Conservation (phyloP, 2,888 invertebrate species). For the Apoda limacodes region DNA sequence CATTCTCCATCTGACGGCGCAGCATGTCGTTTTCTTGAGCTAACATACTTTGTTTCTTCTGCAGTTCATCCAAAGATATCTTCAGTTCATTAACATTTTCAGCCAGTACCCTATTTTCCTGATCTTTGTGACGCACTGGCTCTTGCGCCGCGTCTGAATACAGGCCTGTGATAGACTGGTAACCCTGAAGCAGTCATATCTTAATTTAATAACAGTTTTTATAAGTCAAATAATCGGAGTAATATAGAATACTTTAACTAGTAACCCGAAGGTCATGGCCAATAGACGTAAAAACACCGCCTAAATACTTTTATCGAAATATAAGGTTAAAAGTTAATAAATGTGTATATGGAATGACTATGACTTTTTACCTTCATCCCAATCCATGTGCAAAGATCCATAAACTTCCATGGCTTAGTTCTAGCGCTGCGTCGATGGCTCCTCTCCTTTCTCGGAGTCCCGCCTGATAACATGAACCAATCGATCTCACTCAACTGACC, state of each 20-base stretch:
- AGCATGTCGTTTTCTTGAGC: slow-evolving; percentile 40
- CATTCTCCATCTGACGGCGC: slow-evolving; percentile 38
- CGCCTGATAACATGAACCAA: slow-evolving; percentile 55
- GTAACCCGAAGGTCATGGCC: no score
- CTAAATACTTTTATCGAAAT: no score
- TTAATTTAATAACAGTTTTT: no score
- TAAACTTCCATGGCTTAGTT: slow-evolving; percentile 38
- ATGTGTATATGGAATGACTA: slow-evolving; percentile 3
- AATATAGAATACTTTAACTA: no score
- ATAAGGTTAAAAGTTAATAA: slow-evolving; percentile 4
- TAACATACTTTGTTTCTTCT: slow-evolving; percentile 34
- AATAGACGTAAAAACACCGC: no score
- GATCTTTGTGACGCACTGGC: slow-evolving; percentile 25
- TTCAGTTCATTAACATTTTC: slow-evolving; percentile 29
- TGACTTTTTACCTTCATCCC: slow-evolving; percentile 46
- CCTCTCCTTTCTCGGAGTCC: slow-evolving; percentile 43
- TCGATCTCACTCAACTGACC: slow-evolving; percentile 40
- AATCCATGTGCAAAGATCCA: slow-evolving; percentile 56
- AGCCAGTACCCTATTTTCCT: slow-evolving; percentile 12
- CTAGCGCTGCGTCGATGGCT: slow-evolving; percentile 29
- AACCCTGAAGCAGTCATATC: slow-evolving; percentile 31
- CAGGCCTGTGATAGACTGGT: slow-evolving; percentile 48
- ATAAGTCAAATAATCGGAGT: no score
- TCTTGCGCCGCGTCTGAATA: slow-evolving; percentile 43
- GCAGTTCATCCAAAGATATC: slow-evolving; percentile 35